These are phyloP conservation scores for Coptodon bakossiorum DNA, from an alignment of 2,113 vertebrate genomes.

Conservation along the genomic window DNA sequence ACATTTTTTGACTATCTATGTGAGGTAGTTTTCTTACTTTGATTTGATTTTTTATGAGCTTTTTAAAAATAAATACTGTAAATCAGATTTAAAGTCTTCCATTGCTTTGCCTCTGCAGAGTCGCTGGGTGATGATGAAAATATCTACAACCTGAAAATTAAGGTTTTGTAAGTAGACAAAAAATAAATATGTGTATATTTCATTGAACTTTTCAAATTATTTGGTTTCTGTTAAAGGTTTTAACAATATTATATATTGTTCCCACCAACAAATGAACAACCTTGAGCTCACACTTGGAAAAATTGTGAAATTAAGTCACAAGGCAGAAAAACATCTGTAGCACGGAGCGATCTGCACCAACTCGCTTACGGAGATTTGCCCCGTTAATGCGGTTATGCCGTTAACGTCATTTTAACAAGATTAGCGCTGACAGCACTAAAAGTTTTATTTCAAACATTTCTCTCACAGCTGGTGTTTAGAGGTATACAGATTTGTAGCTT, in stretches of 20 bases:
- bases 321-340: background rate
- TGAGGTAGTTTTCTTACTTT: background rate
- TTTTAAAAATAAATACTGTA: background rate
- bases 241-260: background rate
- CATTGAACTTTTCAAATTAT: background rate
- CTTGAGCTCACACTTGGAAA: background rate
- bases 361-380: background rate
- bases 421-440: background rate
- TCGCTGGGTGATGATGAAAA: background rate
- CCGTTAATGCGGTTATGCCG: fast-evolving
- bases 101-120: background rate
- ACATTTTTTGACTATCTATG: background rate
- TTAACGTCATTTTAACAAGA: background rate
- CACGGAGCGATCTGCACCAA: background rate
- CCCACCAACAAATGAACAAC: background rate
- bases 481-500: background rate
- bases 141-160: constrained; percentile 39
- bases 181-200: background rate
- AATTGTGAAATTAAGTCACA: background rate
- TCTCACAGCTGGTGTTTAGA: background rate
- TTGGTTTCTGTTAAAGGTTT: background rate
- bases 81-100: background rate
- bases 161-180: constrained; percentile 43
- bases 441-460: background rate
- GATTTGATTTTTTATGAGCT: background rate